Percentiles rank a stretch among this genome's conserved stretches.
These are phyloP conservation scores for Sebastes fasciatus DNA, from an alignment of 2,113 vertebrate genomes.

Conservation along the genomic window DNA sequence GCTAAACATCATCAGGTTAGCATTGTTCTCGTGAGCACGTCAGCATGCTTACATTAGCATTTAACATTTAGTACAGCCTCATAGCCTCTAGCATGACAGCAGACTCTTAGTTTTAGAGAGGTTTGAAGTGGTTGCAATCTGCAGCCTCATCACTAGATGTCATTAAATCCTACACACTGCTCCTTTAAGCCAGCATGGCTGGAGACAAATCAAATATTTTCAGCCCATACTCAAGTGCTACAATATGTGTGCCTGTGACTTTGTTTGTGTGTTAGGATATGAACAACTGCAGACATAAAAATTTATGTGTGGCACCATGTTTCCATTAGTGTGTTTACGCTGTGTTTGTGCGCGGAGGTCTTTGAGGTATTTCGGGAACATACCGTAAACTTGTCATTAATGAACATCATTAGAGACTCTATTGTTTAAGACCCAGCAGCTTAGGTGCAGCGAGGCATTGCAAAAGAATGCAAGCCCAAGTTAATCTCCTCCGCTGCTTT, in stretches of 20 bases:
- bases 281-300: conserved; percentile 20
- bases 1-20: not conserved
- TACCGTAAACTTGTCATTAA: conserved; percentile 49
- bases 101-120: not conserved
- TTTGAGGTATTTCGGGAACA: conserved; percentile 42
- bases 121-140: no score
- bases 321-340: conserved; percentile 37
- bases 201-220: conserved; percentile 6
- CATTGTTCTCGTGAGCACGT: not conserved
- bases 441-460: conserved; percentile 14
- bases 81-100: not conserved
- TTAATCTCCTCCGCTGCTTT: conserved; percentile 69
- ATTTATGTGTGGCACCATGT: conserved; percentile 13
- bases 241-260: conserved; percentile 16
- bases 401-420: conserved; percentile 13
- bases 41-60: not conserved
- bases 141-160: no score
- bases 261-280: conserved; percentile 23
- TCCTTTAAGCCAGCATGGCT: not conserved
- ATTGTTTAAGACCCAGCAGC: conserved; percentile 4
- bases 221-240: not conserved
- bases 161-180: no score
- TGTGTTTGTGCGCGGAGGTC: conserved; percentile 7
- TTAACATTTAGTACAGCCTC: not conserved
- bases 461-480: conserved; percentile 60